A percentile compares a stretch with the other conserved stretches of the same genome.
phyloP scores from a whole-genome alignment of 2,888 invertebrate species.

The Papilio gigon region DNA sequence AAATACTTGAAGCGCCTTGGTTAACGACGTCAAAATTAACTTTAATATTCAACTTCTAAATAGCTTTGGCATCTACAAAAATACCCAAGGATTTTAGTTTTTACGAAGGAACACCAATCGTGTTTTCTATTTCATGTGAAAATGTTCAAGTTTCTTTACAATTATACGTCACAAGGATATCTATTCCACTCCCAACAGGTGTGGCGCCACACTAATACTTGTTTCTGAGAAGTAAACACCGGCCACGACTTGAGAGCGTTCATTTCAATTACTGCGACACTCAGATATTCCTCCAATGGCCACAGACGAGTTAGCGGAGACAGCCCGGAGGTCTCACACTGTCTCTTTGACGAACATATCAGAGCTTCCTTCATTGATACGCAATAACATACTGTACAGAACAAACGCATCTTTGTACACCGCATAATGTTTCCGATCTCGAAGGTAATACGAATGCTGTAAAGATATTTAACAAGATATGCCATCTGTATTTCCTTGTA shows the following conservation, averaged over 20 bases:
- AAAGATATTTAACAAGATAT: constrained; percentile 16
- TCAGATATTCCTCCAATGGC: constrained; percentile 51
- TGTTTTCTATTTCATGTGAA: background rate
- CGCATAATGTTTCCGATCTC: constrained; percentile 7
- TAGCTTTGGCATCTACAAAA: too few species aligned
- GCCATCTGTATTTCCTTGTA: constrained; percentile 15
- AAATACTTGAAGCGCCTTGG: too few species aligned
- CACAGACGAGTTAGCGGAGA: background rate
- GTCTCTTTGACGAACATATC: constrained; percentile 20
- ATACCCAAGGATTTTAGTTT: too few species aligned
- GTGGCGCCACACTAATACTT: constrained; percentile 45
- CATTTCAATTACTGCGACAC: constrained; percentile 65
- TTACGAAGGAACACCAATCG: background rate
- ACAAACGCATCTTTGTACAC: constrained; percentile 3
- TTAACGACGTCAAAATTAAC: too few species aligned
- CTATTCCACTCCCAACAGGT: constrained; percentile 33
- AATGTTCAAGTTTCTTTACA: background rate
- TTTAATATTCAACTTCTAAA: too few species aligned
- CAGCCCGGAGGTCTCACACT: background rate
- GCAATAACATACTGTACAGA: constrained; percentile 5
- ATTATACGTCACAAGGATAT: background rate
- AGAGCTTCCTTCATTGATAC: constrained; percentile 12
- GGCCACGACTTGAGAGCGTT: constrained; percentile 57
- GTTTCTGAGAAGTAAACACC: constrained; percentile 55
- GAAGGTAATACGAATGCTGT: background rate